Evolutionary conservation across 2,888 invertebrate genomes (phyloP), one percentile per base, ranked within the genome.

Genomic region (Selenia dentaria): DNA sequence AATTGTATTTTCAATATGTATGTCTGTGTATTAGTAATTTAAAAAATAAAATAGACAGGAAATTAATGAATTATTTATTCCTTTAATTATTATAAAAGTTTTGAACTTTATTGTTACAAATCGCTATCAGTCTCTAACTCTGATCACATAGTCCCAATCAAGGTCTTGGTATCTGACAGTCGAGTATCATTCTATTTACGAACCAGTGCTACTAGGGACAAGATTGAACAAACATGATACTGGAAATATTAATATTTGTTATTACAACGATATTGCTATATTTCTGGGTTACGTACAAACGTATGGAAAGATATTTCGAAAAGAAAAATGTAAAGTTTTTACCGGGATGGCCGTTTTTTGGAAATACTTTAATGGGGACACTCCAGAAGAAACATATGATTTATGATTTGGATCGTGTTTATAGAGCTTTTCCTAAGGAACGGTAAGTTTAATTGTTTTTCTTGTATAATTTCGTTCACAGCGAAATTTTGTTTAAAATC

Each of bases 391-490:
- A 41, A 3, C 87, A 88, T 55, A 12, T 72, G 1, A 4, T 70
- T 10, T 71, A 81, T 1, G 86, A 86, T 33, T 6, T 83, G 0
- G 65, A 76, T 40, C 59, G 47, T 0, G 60, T 81, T 0, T 81
- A 86, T 34, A 70, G 51, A n/a, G 72, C 78, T 2, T 85, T 78
- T 34, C 86, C 85, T 0, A 67, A 72, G 43, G 85, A 86, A 51
- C 78, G 62, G 82, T 81, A 44, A 63, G 72, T 64, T 3, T 34
- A 11, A n/a, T n/a, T n/a, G n/a, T n/a, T n/a, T n/a, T n/a, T n/a
- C n/a, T n/a, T n/a, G n/a, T n/a, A n/a, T n/a, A n/a, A n/a, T n/a
- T n/a, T n/a, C n/a, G n/a, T n/a, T n/a, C n/a, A n/a, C n/a, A n/a
- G n/a, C n/a, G n/a, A n/a, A n/a, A n/a, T n/a, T n/a, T n/a, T n/a